Conservation (phyloP, 2,113 vertebrate genomes). For the Xerus inauris region DNA sequence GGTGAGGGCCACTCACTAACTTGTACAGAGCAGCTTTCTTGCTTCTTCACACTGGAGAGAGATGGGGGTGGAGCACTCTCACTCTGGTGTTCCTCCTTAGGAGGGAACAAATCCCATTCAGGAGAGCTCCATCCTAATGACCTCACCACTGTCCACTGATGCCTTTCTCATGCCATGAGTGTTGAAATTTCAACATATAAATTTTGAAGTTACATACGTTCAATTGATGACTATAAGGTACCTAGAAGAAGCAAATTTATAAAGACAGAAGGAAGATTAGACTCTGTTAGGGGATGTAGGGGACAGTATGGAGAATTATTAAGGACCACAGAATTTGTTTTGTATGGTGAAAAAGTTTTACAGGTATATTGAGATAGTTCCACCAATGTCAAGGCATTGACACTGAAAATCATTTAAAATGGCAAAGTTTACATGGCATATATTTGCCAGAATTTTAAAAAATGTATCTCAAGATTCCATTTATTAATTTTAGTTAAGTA, state of each 20-base stretch:
- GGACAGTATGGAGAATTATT: no score
- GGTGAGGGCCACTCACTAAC: neutral
- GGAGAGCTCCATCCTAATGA: neutral
- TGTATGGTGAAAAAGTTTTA: neutral
- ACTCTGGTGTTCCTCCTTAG: neutral
- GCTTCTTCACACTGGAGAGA: no score
- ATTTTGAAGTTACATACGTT: neutral
- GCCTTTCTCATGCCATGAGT: neutral
- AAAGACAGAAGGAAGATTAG: neutral
- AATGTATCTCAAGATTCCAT: neutral
- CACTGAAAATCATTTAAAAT: neutral
- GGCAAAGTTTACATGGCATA: neutral
- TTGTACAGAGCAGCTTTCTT: no score
- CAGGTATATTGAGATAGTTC: neutral
- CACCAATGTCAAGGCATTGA: neutral
- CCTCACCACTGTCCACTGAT: neutral
- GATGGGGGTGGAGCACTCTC: no score
- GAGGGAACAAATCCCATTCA: neutral
- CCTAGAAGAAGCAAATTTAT: neutral
- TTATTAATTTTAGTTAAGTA: neutral
- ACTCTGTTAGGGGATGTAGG: neutral
- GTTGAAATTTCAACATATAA: neutral
- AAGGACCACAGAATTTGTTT: neutral
- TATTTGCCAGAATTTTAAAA: neutral
- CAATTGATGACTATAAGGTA: neutral